phyloP scores from a whole-genome alignment of 2,113 vertebrate genomes.

The Archocentrus centrarchus region DNA sequence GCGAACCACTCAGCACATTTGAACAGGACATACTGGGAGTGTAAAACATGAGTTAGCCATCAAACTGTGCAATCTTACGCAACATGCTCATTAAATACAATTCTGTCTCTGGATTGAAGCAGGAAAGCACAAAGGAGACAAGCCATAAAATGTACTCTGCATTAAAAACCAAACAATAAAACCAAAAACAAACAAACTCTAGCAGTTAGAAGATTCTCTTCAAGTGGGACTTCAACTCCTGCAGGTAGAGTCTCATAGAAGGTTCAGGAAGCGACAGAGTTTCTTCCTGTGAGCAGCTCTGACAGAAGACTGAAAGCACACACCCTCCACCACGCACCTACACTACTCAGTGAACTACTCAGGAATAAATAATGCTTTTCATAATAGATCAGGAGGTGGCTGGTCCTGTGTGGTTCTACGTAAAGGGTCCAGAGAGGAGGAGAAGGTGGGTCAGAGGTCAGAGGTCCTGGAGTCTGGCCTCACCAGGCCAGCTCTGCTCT shows the following conservation, averaged over 20 bases:
- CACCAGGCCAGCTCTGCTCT: slow-evolving; percentile 2
- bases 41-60: not conserved
- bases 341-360: slow-evolving; percentile 46
- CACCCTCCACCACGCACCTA: slow-evolving; percentile 5
- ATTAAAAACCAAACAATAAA: not conserved
- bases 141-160: not conserved
- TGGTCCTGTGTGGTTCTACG: slow-evolving; percentile 45
- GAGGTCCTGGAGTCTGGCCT: slow-evolving; percentile 15
- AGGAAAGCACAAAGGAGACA: not conserved
- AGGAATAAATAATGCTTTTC: slow-evolving; percentile 70
- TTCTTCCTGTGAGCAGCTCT: slow-evolving; percentile 27
- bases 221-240: slow-evolving; percentile 8
- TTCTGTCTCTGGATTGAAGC: not conserved
- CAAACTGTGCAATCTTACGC: slow-evolving; percentile 12
- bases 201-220: slow-evolving; percentile 36
- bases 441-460: slow-evolving; percentile 19
- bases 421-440: slow-evolving; percentile 21
- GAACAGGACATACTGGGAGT: slow-evolving; percentile 9
- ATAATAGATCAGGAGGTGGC: slow-evolving; percentile 73
- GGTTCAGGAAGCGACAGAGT: slow-evolving; percentile 16
- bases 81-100: slow-evolving; percentile 31
- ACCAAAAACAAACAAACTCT: not conserved
- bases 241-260: not conserved
- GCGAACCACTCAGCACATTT: slow-evolving; percentile 15
- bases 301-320: not conserved